Percentiles rank a stretch among this genome's conserved stretches.
phyloP scores from a whole-genome alignment of 2,797 vertebrate species.

The Zalophus californianus region DNA sequence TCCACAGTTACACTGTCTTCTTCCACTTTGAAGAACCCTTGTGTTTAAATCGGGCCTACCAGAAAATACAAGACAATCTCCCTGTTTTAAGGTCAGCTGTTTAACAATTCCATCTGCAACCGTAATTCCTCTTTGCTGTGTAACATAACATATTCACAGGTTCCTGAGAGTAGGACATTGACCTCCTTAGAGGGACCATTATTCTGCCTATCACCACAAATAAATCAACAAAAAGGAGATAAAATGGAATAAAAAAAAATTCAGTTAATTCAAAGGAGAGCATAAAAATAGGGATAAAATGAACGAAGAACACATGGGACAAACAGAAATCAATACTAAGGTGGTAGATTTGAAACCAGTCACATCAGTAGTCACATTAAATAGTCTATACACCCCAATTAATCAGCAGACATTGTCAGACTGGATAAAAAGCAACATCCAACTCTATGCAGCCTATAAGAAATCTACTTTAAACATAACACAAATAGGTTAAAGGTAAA shows the following conservation, averaged over 20 bases:
- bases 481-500: background rate
- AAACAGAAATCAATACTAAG: slow-evolving; percentile 24
- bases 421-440: slow-evolving; percentile 9
- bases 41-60: background rate
- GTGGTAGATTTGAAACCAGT: background rate
- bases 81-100: background rate
- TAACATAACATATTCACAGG: background rate
- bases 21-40: background rate
- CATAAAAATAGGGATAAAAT: background rate
- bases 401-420: background rate
- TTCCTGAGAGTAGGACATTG: background rate
- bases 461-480: slow-evolving; percentile 6
- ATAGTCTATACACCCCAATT: background rate
- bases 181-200: background rate
- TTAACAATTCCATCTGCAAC: background rate
- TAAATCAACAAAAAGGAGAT: background rate
- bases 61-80: background rate
- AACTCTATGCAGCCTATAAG: background rate
- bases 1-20: background rate
- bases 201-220: background rate
- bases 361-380: background rate
- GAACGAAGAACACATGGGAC: background rate
- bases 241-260: slow-evolving; percentile 18
- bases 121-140: background rate
- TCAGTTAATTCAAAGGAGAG: background rate